Base-by-base conservation (phyloP, 2,113 vertebrate genomes). In the Gymnorhina tibicen region DNA sequence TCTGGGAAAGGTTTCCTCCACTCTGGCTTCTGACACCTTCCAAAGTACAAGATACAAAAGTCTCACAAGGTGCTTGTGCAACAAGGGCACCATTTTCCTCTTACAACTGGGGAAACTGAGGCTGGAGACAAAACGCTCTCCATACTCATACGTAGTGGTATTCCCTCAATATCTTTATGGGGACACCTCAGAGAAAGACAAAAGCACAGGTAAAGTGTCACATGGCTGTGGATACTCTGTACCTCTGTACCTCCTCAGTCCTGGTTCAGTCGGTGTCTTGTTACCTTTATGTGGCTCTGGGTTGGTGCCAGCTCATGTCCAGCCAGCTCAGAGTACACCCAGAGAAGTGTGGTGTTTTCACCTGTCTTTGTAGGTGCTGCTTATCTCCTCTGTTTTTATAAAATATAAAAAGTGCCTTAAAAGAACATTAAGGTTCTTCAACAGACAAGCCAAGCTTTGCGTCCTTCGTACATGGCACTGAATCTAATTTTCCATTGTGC, bases 401-500 rank as follows among this genome's bases (percentile, higher is more conserved):
- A 86, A 67, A 78, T 77, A 77, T 9, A 27, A 81, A 70, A 95
- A 58, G n/a, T 10, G 50, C 47, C 35, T 90, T 42, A 80, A 77
- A 85, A 80, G 50, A 74, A 56, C 52, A 70, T 83, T 85, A 68
- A 78, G 16, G 37, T 87, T 87, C 64, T 80, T 79, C 52, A 80
- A 47, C 10, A 84, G 42, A 44, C 33, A 70, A 91, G 53, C 28
- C 77, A 82, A 86, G 11, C 7, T 95, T 78, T 85, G 23, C 80
- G 66, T 81, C 67, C 78, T 63, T 91, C 75, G 42, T 20, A 44
- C 53, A 35, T 35, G 55, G 77, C 75, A 80, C 92, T 56, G 42
- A 52, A 70, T 74, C 42, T 63, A 12, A 50, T 96, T 96, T 93
- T 92, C 82, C 87, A 81, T 63, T 78, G 44, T 56, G 37, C 24